These are phyloP conservation scores for Rhagonycha lutea DNA, from an alignment of 2,888 invertebrate species.

Conservation along the genomic window DNA sequence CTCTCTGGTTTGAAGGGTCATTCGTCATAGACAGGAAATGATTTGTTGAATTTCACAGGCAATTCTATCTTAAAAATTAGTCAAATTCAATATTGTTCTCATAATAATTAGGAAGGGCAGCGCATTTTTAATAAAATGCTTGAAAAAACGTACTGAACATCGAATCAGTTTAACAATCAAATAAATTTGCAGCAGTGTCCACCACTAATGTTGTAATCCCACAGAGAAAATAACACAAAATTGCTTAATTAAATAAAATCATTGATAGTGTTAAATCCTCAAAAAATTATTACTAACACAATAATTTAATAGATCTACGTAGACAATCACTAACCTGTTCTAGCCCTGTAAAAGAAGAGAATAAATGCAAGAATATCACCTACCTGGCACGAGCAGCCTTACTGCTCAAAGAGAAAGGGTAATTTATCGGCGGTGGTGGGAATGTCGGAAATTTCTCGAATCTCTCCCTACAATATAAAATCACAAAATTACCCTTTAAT, in stretches of 20 bases:
- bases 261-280: not conserved
- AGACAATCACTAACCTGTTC: conserved; percentile 42
- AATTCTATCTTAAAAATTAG: no score
- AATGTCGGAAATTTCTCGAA: conserved; percentile 41
- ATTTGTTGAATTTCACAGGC: no score
- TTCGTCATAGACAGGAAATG: no score
- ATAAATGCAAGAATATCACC: conserved; percentile 45
- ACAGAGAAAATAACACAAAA: not conserved
- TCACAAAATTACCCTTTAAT: not conserved
- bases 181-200: not conserved
- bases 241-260: not conserved
- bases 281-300: not conserved
- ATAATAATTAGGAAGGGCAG: no score
- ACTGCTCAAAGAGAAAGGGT: conserved; percentile 48
- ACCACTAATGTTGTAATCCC: not conserved
- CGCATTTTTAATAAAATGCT: no score
- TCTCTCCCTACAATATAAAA: conserved; percentile 10
- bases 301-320: conserved; percentile 5
- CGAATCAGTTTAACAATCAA: not conserved
- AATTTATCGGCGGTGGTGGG: conserved; percentile 44
- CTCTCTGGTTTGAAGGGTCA: no score
- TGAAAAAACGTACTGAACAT: no score
- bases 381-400: conserved; percentile 52
- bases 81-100: no score
- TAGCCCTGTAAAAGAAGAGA: conserved; percentile 39